Conservation (phyloP, 2,113 vertebrate species). For the Oxygymnocypris stewartii region DNA sequence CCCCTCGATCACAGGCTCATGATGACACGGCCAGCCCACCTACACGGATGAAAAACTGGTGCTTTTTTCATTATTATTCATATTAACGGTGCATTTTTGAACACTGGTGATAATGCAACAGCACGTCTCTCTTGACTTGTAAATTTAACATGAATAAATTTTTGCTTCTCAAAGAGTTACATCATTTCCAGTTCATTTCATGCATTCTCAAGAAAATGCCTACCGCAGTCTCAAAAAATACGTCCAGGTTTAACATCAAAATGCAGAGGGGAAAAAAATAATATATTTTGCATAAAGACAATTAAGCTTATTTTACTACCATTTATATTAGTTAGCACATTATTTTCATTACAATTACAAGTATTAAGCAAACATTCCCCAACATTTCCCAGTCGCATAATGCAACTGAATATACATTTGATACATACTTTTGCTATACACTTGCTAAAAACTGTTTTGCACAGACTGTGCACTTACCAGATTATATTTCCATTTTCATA, state of each 20-base stretch:
- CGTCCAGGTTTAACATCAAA: neutral
- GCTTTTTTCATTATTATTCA: neutral
- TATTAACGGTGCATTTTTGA: neutral
- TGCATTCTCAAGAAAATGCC: neutral
- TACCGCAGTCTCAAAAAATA: neutral
- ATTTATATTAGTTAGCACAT: neutral
- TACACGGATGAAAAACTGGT: conserved; percentile 17
- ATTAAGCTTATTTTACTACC: neutral
- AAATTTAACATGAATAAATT: conserved; percentile 11
- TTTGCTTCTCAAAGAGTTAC: conserved; percentile 12
- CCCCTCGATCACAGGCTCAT: conserved; percentile 54
- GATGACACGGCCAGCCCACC: conserved; percentile 39
- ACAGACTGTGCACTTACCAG: neutral
- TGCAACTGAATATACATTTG: neutral
- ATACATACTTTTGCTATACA: neutral
- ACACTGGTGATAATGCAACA: neutral
- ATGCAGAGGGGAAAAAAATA: neutral
- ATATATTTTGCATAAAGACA: neutral
- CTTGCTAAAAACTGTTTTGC: neutral
- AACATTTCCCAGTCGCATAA: neutral
- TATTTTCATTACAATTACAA: neutral
- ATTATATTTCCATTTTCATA: neutral
- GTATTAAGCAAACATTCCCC: neutral
- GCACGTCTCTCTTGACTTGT: conserved; percentile 15
- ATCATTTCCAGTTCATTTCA: neutral